Conservation (phyloP, 2,888 invertebrate genomes). For the Andrena haemorrhoa region DNA sequence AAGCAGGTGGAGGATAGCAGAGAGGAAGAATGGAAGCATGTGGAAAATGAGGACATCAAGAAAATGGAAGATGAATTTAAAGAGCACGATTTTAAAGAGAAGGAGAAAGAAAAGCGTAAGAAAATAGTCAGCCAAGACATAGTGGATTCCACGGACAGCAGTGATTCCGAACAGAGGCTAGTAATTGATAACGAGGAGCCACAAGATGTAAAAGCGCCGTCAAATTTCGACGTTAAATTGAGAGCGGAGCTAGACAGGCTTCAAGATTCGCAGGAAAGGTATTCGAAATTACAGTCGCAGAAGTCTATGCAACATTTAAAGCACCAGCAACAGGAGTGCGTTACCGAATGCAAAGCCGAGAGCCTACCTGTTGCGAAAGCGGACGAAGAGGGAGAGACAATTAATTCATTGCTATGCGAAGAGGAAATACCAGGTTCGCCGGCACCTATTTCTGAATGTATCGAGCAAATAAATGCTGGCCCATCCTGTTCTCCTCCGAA, state of each 20-base stretch:
- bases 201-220: constrained; percentile 64
- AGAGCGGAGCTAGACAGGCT: constrained; percentile 74
- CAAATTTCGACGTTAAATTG: constrained; percentile 77
- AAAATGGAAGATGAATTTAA: constrained; percentile 71
- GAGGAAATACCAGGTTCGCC: constrained; percentile 97
- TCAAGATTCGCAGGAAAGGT: constrained; percentile 71
- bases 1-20: constrained; percentile 62
- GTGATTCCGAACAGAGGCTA: constrained; percentile 88
- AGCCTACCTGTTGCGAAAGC: constrained; percentile 75
- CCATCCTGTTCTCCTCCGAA: constrained; percentile 81
- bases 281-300: constrained; percentile 44
- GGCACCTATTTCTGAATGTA: constrained; percentile 87
- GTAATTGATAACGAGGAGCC: constrained; percentile 86
- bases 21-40: constrained; percentile 71
- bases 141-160: constrained; percentile 87
- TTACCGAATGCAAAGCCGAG: constrained; percentile 67
- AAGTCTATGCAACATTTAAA: constrained; percentile 67
- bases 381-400: constrained; percentile 88
- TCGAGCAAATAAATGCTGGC: constrained; percentile 73
- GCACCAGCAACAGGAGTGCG: constrained; percentile 71
- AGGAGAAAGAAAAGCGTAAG: constrained; percentile 77
- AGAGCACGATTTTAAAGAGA: constrained; percentile 72
- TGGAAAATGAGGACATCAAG: constrained; percentile 61
- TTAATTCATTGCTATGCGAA: constrained; percentile 92
- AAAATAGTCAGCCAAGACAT: constrained; percentile 84